Conservation (phyloP, 2,113 vertebrate species). For the Himantopus leucocephalus region DNA sequence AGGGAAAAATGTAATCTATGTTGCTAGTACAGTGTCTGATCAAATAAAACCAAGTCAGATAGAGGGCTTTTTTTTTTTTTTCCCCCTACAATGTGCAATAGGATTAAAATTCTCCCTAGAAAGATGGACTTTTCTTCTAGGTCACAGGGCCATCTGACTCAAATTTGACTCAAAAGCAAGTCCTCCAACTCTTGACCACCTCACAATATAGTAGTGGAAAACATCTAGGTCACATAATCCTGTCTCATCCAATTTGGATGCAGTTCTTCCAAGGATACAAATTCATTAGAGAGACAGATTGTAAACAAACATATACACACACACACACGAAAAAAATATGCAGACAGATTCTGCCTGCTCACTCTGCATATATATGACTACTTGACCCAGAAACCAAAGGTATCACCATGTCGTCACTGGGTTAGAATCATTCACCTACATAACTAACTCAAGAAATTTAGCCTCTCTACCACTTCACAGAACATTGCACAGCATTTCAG, state of each 20-base stretch:
- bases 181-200: background rate
- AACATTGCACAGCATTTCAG: background rate
- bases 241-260: constrained; percentile 18
- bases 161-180: background rate
- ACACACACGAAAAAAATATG: background rate
- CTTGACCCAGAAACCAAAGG: constrained; percentile 57
- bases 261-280: constrained; percentile 27
- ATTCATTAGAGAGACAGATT: constrained; percentile 42
- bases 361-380: constrained; percentile 3
- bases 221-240: constrained; percentile 24
- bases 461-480: background rate
- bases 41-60: background rate
- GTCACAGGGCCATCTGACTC: background rate
- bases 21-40: background rate
- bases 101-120: background rate
- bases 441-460: background rate
- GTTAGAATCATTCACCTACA: constrained; percentile 8
- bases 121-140: background rate
- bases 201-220: background rate
- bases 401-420: background rate
- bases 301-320: constrained; percentile 30
- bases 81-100: background rate
- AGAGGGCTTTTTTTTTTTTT: background rate
- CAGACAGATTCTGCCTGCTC: constrained; percentile 14
- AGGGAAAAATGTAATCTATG: background rate